These are phyloP conservation scores for Drosophila monieri DNA, from an alignment of 2,888 invertebrate genomes.

Conservation along the genomic window DNA sequence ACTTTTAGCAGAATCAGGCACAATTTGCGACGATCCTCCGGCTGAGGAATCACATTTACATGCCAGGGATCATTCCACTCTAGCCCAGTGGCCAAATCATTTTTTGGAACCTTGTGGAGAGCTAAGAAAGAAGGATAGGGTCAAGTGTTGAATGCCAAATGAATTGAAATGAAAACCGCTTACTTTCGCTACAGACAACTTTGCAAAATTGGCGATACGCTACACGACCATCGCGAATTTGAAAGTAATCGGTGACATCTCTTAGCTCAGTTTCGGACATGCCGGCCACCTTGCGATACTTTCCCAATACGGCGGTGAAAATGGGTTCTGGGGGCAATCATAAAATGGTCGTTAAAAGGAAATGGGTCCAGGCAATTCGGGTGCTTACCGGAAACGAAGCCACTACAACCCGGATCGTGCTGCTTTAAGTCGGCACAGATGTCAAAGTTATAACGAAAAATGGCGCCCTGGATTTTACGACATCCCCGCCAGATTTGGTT, in stretches of 20 bases:
- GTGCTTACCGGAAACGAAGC: constrained; percentile 87
- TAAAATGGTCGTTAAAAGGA: constrained; percentile 45
- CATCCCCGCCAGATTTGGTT: constrained; percentile 91
- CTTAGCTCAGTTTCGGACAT: constrained; percentile 89
- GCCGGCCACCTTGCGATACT: constrained; percentile 88
- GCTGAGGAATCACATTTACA: constrained; percentile 87
- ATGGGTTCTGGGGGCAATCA: constrained; percentile 86
- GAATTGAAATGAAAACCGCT: constrained; percentile 13
- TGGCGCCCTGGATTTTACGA: constrained; percentile 91
- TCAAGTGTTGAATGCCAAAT: not conserved
- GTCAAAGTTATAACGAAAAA: constrained; percentile 89
- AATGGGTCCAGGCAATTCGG: constrained; percentile 5
- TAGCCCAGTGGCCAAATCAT: constrained; percentile 85
- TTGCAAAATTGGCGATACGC: constrained; percentile 90
- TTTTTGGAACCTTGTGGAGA: constrained; percentile 56
- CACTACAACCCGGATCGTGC: constrained; percentile 88
- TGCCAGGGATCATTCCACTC: constrained; percentile 90
- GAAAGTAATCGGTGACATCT: constrained; percentile 91
- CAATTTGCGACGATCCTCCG: constrained; percentile 88
- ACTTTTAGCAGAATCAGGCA: constrained; percentile 90
- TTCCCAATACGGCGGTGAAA: constrained; percentile 89
- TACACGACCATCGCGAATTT: constrained; percentile 91
- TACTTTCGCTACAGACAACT: constrained; percentile 85
- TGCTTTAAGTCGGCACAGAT: constrained; percentile 89
- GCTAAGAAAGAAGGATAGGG: constrained; percentile 35